Evolutionary conservation across 2,888 invertebrate genomes (phyloP).

Genomic region (Euclidia mi): DNA sequence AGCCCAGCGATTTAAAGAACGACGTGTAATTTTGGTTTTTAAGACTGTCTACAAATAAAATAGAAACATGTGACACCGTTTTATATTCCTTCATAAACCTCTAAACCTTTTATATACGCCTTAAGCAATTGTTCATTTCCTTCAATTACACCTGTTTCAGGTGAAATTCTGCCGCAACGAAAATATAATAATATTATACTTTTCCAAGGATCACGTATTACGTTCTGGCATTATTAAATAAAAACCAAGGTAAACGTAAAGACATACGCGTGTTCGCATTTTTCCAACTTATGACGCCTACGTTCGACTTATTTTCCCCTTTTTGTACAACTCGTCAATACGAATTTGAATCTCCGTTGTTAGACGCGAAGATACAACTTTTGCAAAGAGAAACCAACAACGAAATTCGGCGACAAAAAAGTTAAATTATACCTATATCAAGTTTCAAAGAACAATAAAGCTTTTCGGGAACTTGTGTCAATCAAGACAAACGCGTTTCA

Average conservation of each 20-base stretch:
- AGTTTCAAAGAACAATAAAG: slow-evolving; percentile 64
- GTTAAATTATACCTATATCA: slow-evolving; percentile 71
- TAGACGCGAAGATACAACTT: slow-evolving; percentile 59
- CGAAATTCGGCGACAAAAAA: slow-evolving; percentile 64
- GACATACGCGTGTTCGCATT: slow-evolving; percentile 27
- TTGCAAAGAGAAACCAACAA: slow-evolving; percentile 56
- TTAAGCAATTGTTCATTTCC: slow-evolving; percentile 2
- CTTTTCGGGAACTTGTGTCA: slow-evolving; percentile 62
- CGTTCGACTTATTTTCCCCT: slow-evolving; percentile 26
- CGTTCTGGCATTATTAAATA: slow-evolving; percentile 26
- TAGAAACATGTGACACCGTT: neutral
- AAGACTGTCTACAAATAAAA: too few species aligned
- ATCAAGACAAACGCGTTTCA: slow-evolving; percentile 54
- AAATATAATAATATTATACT: neutral
- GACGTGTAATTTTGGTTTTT: too few species aligned
- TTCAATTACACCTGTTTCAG: slow-evolving; percentile 5
- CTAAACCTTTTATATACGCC: neutral
- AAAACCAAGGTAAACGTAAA: slow-evolving; percentile 17
- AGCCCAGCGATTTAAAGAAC: too few species aligned
- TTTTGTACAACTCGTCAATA: slow-evolving; percentile 42
- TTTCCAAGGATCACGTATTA: slow-evolving; percentile 27
- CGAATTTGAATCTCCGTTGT: slow-evolving; percentile 45
- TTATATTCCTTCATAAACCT: neutral
- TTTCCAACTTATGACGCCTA: slow-evolving; percentile 22
- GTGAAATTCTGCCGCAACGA: slow-evolving; percentile 4